A percentile compares a stretch with the other conserved stretches of the same genome.
These are phyloP conservation scores for Ectropis crepuscularia DNA, from an alignment of 2,888 invertebrate genomes.

Conservation along the genomic window DNA sequence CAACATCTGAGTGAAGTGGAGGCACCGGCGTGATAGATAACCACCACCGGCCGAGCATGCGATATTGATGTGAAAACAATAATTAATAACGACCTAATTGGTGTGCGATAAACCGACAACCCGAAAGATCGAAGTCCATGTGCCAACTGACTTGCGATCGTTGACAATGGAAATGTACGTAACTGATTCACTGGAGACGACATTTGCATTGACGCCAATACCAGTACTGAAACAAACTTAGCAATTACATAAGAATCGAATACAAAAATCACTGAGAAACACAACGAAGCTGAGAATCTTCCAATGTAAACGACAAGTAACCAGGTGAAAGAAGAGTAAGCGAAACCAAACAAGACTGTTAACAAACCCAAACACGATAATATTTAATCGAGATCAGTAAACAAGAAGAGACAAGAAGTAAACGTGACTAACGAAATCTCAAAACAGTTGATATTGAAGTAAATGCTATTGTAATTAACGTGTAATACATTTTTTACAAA, in stretches of 20 bases:
- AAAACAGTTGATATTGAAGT: neutral
- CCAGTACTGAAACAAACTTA: neutral
- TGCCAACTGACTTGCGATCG: constrained; percentile 43
- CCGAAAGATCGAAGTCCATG: constrained; percentile 54
- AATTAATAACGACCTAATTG: constrained; percentile 73
- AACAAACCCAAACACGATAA: neutral
- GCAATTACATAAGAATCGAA: too few relatives aligned
- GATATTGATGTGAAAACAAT: constrained; percentile 60
- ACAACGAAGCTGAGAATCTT: too few relatives aligned
- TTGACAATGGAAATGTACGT: constrained; percentile 41
- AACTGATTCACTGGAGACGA: neutral
- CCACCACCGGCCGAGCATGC: constrained; percentile 49
- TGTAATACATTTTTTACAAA: too few relatives aligned
- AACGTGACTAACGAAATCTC: constrained; percentile 6
- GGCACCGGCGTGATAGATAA: constrained; percentile 66
- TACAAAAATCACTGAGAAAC: too few relatives aligned
- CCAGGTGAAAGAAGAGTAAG: too few relatives aligned
- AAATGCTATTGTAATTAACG: neutral
- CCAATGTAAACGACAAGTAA: too few relatives aligned
- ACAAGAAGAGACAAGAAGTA: constrained; percentile 1
- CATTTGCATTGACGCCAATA: constrained; percentile 6
- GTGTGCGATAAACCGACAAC: constrained; percentile 60
- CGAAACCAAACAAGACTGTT: too few relatives aligned
- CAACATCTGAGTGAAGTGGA: constrained; percentile 42
- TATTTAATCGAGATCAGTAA: too few relatives aligned